Percentiles rank a stretch among this genome's conserved stretches.
Conservation (phyloP, 2,888 invertebrate species). For the Peribatodes rhomboidaria region DNA sequence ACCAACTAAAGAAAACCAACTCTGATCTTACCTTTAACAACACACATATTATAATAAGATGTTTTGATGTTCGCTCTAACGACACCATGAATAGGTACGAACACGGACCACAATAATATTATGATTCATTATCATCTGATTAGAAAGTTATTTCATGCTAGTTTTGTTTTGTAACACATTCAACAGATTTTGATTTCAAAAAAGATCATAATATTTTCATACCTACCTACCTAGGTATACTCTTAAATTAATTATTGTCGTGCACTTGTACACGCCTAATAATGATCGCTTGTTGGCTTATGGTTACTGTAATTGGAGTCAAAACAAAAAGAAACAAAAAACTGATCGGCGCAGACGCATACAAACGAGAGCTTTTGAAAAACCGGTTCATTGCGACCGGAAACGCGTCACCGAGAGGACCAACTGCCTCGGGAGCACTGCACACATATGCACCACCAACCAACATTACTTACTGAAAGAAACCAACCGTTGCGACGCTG, state of each 20-base stretch:
- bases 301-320: neutral
- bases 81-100: constrained; percentile 2
- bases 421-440: neutral
- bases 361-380: constrained; percentile 3
- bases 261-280: neutral
- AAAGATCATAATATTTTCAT: constrained; percentile 7
- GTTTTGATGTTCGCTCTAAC: constrained; percentile 1
- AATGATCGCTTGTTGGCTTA: neutral
- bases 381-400: constrained; percentile 9
- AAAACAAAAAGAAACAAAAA: neutral
- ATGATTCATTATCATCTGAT: constrained; percentile 17
- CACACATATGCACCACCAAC: neutral
- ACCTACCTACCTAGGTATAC: neutral
- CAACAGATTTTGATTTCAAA: constrained; percentile 1
- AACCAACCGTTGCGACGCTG: neutral
- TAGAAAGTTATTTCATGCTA: constrained; percentile 19
- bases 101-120: neutral
- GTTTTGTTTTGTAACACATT: constrained; percentile 9
- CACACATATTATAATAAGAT: constrained; percentile 12
- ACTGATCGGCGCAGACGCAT: neutral
- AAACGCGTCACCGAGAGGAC: neutral
- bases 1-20: neutral
- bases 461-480: neutral
- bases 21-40: too few species aligned
- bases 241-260: neutral